Base-by-base conservation (phyloP, 2,888 invertebrate species). In the Melanotus villosus region DNA sequence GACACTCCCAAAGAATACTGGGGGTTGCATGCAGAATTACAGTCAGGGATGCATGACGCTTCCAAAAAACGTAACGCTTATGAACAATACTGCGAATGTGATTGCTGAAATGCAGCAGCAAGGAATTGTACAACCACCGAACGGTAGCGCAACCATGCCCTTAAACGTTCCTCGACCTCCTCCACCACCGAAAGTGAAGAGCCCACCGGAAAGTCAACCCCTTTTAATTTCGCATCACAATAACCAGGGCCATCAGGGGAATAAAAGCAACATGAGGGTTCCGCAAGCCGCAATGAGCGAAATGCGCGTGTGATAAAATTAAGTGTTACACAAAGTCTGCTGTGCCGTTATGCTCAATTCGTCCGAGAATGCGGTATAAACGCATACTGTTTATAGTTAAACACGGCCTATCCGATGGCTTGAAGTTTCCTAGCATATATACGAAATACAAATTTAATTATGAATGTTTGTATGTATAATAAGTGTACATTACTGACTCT, bases 281-380 rank as follows among this genome's bases (percentile, higher is more conserved):
- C 93, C 93, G 57, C 92, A 93, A 83, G 94, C 94, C 75, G 93
- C 93, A 71, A 94, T 94, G 86, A 93, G 93, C 84, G 95, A 95
- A 87, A 95, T 95, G 94, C 88, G 94, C 85, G 95, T 95, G 91
- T 95, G 94, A 95, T 93, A 81, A 78, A 75, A 62, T 67, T 57
- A 68, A 67, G 50, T 58, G 62, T 57, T 68, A 7, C n/a, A 50
- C 36, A 52, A 41, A 54, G 59, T 68, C 63, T 47, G 63, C 58
- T 64, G 67, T 59, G 59, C 54, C 36, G 54, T 60, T 62, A 71
- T 70, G 76, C 76, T 76, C 69, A 75, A 75, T 78, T 77, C 80
- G 79, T 80, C 79, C 79, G 75, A 73, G 76, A 63, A 57, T 67
- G 67, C 66, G 66, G 66, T 66, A 41, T 57, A 38, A 70, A 70